These are phyloP conservation scores for Colossoma macropomum DNA, from an alignment of 2,113 vertebrate species.

Conservation along the genomic window DNA sequence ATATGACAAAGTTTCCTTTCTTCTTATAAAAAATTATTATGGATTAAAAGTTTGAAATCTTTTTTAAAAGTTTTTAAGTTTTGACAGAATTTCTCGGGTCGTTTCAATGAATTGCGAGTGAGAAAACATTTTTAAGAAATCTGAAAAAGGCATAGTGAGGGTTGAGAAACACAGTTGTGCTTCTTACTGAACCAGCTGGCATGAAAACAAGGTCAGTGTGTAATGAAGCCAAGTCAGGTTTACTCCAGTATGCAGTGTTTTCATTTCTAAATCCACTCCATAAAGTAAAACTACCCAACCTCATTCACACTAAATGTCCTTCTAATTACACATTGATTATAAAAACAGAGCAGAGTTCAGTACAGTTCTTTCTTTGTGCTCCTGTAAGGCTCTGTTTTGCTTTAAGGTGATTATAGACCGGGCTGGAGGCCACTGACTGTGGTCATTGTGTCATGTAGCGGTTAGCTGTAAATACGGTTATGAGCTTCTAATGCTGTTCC, in stretches of 20 bases:
- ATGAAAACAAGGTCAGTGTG: neutral
- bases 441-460: neutral
- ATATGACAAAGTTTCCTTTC: too few species aligned
- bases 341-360: neutral
- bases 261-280: neutral
- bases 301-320: neutral
- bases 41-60: too few species aligned
- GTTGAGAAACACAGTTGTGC: neutral
- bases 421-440: neutral
- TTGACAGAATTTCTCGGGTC: too few species aligned
- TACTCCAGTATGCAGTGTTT: neutral
- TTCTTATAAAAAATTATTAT: too few species aligned
- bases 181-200: neutral
- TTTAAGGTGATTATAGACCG: conserved; percentile 21
- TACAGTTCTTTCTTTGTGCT: neutral
- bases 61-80: too few species aligned
- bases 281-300: neutral
- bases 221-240: neutral
- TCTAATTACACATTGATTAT: neutral
- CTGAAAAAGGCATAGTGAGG: too few species aligned
- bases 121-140: too few species aligned
- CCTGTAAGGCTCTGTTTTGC: neutral
- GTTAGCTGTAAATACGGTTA: neutral
- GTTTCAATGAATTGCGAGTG: too few species aligned
- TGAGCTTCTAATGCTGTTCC: conserved; percentile 18